These are phyloP conservation scores for Passer montanus DNA, from an alignment of 2,113 vertebrate species.

Conservation along the genomic window DNA sequence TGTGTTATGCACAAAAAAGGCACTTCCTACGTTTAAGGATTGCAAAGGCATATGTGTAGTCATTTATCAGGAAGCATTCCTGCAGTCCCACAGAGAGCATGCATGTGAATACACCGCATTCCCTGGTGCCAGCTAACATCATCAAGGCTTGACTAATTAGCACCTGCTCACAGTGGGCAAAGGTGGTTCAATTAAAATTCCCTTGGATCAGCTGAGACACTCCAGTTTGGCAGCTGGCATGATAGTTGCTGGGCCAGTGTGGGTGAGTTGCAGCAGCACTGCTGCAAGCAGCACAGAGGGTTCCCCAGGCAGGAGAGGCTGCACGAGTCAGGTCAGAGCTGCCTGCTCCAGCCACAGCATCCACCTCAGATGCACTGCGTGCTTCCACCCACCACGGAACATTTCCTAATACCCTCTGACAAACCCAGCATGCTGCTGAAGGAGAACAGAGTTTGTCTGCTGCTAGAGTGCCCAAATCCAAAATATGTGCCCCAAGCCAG, in stretches of 20 bases:
- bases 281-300: neutral
- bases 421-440: neutral
- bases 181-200: neutral
- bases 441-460: constrained; percentile 44
- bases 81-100: neutral
- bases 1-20: neutral
- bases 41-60: neutral
- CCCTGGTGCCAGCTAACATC: neutral
- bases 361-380: neutral
- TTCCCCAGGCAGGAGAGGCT: neutral
- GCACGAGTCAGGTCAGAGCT: neutral
- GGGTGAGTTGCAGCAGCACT: neutral
- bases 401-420: constrained; percentile 19
- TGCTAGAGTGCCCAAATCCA: constrained; percentile 31
- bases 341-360: neutral
- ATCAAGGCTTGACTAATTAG: neutral
- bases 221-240: neutral
- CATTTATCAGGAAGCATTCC: neutral
- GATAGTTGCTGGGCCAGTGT: fast-evolving
- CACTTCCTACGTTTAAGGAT: neutral
- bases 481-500: constrained; percentile 16
- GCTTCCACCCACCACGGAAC: neutral
- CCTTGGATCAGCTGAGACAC: neutral
- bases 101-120: neutral
- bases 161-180: neutral